phyloP scores from a whole-genome alignment of 2,113 vertebrate species.

The Spizaetus ornatus region DNA sequence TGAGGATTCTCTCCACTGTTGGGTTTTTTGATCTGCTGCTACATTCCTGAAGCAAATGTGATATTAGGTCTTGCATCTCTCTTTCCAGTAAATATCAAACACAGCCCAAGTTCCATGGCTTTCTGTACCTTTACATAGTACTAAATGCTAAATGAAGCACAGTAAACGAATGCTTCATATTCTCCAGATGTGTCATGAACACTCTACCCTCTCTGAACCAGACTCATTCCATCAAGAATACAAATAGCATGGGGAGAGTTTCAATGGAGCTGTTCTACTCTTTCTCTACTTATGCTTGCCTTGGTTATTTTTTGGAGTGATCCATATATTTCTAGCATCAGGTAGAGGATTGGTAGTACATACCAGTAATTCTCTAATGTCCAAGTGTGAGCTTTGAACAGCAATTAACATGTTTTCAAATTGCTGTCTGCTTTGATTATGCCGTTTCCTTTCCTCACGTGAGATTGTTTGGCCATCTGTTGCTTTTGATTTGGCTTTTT shows the following conservation, averaged over 20 bases:
- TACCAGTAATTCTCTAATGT: background rate
- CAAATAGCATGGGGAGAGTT: background rate
- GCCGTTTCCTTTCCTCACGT: background rate
- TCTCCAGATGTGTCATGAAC: background rate
- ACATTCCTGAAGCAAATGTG: background rate
- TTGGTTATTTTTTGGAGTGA: background rate
- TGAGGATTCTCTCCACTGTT: background rate
- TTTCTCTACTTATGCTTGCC: background rate
- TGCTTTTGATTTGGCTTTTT: constrained; percentile 27
- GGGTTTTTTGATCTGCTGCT: background rate
- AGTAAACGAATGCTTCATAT: background rate
- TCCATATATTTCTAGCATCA: background rate
- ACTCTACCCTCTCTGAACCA: background rate
- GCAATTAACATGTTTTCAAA: background rate
- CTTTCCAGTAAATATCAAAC: background rate
- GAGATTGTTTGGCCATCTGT: constrained; percentile 35
- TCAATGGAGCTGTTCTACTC: background rate
- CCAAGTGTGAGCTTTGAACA: background rate
- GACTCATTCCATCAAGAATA: background rate
- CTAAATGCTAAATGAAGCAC: background rate
- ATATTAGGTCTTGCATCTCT: background rate
- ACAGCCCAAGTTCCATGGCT: background rate
- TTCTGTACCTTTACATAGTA: background rate
- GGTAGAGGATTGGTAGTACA: background rate
- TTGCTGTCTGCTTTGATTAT: background rate